Conservation (phyloP, 2,888 invertebrate genomes). For the Kuschelorhynchus macadamiae region DNA sequence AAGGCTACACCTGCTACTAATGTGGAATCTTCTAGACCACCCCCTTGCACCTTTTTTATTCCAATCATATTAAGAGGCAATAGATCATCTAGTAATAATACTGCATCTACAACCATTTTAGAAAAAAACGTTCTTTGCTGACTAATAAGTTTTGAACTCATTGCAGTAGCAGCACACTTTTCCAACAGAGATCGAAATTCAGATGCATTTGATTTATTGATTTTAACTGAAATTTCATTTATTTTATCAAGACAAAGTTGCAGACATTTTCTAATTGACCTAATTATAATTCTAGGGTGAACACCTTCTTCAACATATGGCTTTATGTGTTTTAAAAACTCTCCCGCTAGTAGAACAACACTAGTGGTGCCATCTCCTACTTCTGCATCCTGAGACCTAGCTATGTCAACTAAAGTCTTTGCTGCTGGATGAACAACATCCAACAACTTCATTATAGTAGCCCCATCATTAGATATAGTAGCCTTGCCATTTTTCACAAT, state of each 20-base stretch:
- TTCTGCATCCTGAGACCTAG: slow-evolving; percentile 99
- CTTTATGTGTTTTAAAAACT: slow-evolving; percentile 94
- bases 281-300: slow-evolving; percentile 94
- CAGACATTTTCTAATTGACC: slow-evolving; percentile 89
- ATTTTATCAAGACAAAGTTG: slow-evolving; percentile 86
- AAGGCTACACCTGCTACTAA: slow-evolving; percentile 97
- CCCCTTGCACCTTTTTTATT: slow-evolving; percentile 89
- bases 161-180: slow-evolving; percentile 96
- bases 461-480: slow-evolving; percentile 99
- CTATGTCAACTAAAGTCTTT: slow-evolving; percentile 97
- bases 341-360: slow-evolving; percentile 95
- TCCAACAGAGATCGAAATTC: slow-evolving; percentile 79
- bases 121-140: slow-evolving; percentile 97
- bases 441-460: slow-evolving; percentile 97
- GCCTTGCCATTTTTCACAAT: slow-evolving; percentile 92
- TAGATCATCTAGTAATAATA: slow-evolving; percentile 88
- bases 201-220: slow-evolving; percentile 75
- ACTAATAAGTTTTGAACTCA: slow-evolving; percentile 97
- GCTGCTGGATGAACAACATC: slow-evolving; percentile 99
- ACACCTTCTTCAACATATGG: slow-evolving; percentile 97
- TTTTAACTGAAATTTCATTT: slow-evolving; percentile 84
- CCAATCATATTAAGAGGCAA: slow-evolving; percentile 99
- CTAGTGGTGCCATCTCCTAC: slow-evolving; percentile 99
- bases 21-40: slow-evolving; percentile 88
- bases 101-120: slow-evolving; percentile 98